Evolutionary conservation across 2,797 vertebrate genomes (phyloP).

Genomic region (Silurus lanzhouensis): DNA sequence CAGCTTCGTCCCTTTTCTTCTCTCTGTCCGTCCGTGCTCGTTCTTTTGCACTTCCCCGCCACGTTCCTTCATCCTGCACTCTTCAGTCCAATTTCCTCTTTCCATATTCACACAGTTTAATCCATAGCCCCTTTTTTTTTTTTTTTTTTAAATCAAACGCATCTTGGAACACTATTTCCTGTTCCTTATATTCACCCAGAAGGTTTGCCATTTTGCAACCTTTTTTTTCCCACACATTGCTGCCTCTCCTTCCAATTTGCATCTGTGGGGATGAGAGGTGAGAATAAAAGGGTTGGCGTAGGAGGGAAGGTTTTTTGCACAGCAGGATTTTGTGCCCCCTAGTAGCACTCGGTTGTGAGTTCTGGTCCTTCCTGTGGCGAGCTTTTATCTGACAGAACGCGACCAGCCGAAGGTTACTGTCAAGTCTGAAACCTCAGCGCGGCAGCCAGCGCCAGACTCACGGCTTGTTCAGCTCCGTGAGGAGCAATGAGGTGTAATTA

Average conservation of each 20-base stretch:
- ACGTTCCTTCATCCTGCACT: slow-evolving; percentile 40
- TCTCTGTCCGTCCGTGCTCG: slow-evolving; percentile 37
- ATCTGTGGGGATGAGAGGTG: slow-evolving; percentile 39
- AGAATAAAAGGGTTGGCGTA: slow-evolving; percentile 54
- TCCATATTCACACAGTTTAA: neutral
- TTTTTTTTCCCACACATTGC: neutral
- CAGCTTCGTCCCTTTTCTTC: slow-evolving; percentile 51
- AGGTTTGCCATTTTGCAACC: slow-evolving; percentile 9
- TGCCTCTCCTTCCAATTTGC: slow-evolving; percentile 19
- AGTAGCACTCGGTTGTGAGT: slow-evolving; percentile 63
- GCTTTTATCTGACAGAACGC: slow-evolving; percentile 73
- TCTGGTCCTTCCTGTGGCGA: slow-evolving; percentile 65
- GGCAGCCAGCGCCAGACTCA: slow-evolving; percentile 5
- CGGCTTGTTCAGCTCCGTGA: slow-evolving; percentile 15
- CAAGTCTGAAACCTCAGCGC: neutral
- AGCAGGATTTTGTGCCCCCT: slow-evolving; percentile 69
- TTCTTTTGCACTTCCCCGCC: neutral
- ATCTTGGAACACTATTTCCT: neutral
- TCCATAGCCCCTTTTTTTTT: neutral
- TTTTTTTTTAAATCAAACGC: no score
- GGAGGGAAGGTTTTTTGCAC: slow-evolving; percentile 65
- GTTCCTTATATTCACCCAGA: neutral
- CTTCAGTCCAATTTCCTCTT: neutral
- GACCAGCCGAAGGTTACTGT: slow-evolving; percentile 45
- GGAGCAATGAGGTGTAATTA: slow-evolving; percentile 57